A percentile compares a stretch with the other conserved stretches of the same genome.
phyloP scores from a whole-genome alignment of 1,140 invertebrate genomes.

The Carposina sasakii region DNA sequence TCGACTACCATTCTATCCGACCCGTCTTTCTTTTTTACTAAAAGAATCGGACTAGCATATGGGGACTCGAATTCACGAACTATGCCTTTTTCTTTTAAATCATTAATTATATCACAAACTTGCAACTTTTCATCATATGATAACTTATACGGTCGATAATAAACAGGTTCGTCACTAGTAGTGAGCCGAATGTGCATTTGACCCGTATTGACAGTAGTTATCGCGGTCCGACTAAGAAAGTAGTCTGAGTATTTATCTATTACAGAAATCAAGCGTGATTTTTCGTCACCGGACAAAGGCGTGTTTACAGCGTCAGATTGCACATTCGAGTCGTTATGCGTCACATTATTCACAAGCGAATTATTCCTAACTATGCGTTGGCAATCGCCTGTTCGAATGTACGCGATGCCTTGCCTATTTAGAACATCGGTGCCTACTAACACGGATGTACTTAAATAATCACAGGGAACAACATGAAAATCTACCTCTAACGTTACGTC shows the following conservation, averaged over 20 bases:
- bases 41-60: too few species aligned
- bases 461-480: background rate
- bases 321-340: background rate
- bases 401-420: conserved; percentile 7
- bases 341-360: background rate
- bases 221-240: background rate
- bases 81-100: too few species aligned
- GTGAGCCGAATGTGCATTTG: background rate
- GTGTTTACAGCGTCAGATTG: background rate
- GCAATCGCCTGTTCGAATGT: conserved; percentile 1
- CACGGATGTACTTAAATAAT: background rate
- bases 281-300: background rate
- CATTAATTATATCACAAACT: conserved; percentile 6
- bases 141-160: background rate
- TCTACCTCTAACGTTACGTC: conserved; percentile 9
- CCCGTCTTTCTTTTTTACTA: too few species aligned
- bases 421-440: conserved; percentile 11
- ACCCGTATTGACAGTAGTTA: background rate
- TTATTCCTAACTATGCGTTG: conserved; percentile 3
- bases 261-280: background rate
- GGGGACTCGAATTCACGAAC: too few species aligned
- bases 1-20: too few species aligned
- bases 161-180: background rate
- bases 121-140: conserved; percentile 2
- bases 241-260: background rate